Percentiles rank a stretch among this genome's conserved stretches.
phyloP scores from a whole-genome alignment of 1,140 invertebrate genomes.

The Drosophila pandora region DNA sequence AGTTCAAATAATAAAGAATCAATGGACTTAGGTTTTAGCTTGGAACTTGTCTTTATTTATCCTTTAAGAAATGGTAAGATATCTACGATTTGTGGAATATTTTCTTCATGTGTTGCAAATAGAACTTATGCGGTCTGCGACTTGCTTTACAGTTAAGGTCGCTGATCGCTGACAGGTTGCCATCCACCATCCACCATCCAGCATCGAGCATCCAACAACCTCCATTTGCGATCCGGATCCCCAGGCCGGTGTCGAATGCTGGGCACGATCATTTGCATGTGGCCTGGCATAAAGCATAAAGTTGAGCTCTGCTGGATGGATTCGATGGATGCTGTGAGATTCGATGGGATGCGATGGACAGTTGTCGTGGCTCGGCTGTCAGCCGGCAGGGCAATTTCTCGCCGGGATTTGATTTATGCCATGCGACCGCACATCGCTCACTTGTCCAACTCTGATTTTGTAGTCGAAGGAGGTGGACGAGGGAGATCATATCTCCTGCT shows the following conservation, averaged over 20 bases:
- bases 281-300: constrained; percentile 63
- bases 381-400: constrained; percentile 65
- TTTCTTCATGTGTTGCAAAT: constrained; percentile 5
- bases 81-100: not conserved
- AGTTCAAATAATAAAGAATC: too few species aligned
- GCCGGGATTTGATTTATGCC: constrained; percentile 71
- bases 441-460: constrained; percentile 48
- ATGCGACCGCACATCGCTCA: constrained; percentile 68
- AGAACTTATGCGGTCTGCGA: constrained; percentile 61
- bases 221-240: constrained; percentile 17
- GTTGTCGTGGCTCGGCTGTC: constrained; percentile 74
- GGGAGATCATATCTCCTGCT: constrained; percentile 50
- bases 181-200: constrained; percentile 18
- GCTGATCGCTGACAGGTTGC: constrained; percentile 76
- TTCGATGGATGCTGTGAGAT: constrained; percentile 18
- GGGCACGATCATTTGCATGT: constrained; percentile 76
- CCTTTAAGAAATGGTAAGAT: not conserved
- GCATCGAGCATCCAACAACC: not conserved
- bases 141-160: constrained; percentile 78
- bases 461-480: constrained; percentile 16
- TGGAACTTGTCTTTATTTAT: too few species aligned
- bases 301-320: constrained; percentile 8
- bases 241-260: constrained; percentile 62
- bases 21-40: too few species aligned
- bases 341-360: constrained; percentile 58